Percentiles rank a stretch among this genome's conserved stretches.
phyloP scores from a whole-genome alignment of 2,888 invertebrate species.

The Rugalucina vietnamica region DNA sequence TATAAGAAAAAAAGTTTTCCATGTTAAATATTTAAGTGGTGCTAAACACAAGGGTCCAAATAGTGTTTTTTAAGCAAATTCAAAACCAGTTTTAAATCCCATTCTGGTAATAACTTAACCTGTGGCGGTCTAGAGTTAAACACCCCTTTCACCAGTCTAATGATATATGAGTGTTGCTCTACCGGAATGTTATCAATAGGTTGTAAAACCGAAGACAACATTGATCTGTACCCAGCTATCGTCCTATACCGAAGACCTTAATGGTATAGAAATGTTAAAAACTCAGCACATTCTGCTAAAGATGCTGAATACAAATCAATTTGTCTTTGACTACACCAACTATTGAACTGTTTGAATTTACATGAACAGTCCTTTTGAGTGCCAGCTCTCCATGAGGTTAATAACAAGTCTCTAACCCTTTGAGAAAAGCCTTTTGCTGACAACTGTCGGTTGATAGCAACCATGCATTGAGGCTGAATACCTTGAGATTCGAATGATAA shows the following conservation, averaged over 20 bases:
- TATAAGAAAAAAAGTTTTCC: conserved; percentile 28
- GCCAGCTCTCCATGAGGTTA: conserved; percentile 25
- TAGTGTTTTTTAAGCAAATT: background rate
- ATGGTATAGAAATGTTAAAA: conserved; percentile 4
- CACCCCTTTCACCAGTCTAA: conserved; percentile 21
- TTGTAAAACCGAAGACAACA: conserved; percentile 13
- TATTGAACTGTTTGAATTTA: no score
- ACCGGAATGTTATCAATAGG: conserved; percentile 11
- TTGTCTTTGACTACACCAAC: no score
- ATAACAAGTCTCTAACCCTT: conserved; percentile 7
- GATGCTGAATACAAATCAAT: conserved; percentile 18
- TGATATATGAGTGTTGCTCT: conserved; percentile 18
- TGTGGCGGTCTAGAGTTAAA: conserved; percentile 9
- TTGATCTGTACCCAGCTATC: conserved; percentile 18
- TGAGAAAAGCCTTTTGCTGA: conserved; percentile 13
- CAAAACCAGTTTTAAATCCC: conserved; percentile 16
- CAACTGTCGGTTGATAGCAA: conserved; percentile 34
- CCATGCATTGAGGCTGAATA: conserved; percentile 40
- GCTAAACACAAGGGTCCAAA: conserved; percentile 9
- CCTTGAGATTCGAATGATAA: conserved; percentile 18
- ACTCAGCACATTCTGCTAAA: conserved; percentile 22
- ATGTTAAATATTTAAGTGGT: conserved; percentile 11
- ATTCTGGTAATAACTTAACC: conserved; percentile 10
- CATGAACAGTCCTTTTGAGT: conserved; percentile 32
- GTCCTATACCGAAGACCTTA: conserved; percentile 14